Evolutionary conservation across 1,140 invertebrate species (phyloP), one percentile per base, ranked within the genome.

Genomic region (Plectrocnemia conspersa): DNA sequence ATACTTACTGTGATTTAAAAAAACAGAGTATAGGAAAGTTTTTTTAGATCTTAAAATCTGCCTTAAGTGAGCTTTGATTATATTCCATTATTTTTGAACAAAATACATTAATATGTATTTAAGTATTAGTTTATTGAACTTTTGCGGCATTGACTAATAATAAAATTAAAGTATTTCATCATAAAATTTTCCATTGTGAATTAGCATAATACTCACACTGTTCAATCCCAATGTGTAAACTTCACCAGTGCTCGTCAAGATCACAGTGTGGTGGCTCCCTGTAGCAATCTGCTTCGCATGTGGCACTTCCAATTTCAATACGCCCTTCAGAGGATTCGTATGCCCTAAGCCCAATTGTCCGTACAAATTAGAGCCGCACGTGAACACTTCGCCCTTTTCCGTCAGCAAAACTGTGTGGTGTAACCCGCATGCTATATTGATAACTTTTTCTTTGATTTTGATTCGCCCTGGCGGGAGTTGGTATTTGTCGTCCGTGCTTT

Each of bases 311-410:
- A 97, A 84, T 50, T 83, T 79, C 29, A 88, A 82, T 0, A 91
- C 84, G 0, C 82, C 80, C 45, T 84, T 86, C 55, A 91, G 85
- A 1, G 80, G 77, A 24, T 82, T 71, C 3, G 88, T 76, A 71
- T 97, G 91, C 0, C 93, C 92, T 22, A 88, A 82, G 18, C 95
- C 95, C 15, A 98, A 75, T 68, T 98, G 95, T 0, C 95, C 96
- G 67, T 91, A 89, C 61, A 91, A 85, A 73, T 98, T 98, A 60
- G 89, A 96, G 0, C 93, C 88, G 71, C 93, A 97, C 3, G 94
- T 88, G 56, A 86, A 89, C 0, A 97, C 92, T 54, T 66, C 60
- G 68, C 81, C 77, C 61, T 77, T 65, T 38, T 80, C 67, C 24
- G 81, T 77, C 0, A 84, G 65, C 2, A 84, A 63, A 0, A 82